Percentiles rank a stretch among this genome's conserved stretches.
phyloP scores from a whole-genome alignment of 2,888 invertebrate genomes.

The Itoplectis maculator region DNA sequence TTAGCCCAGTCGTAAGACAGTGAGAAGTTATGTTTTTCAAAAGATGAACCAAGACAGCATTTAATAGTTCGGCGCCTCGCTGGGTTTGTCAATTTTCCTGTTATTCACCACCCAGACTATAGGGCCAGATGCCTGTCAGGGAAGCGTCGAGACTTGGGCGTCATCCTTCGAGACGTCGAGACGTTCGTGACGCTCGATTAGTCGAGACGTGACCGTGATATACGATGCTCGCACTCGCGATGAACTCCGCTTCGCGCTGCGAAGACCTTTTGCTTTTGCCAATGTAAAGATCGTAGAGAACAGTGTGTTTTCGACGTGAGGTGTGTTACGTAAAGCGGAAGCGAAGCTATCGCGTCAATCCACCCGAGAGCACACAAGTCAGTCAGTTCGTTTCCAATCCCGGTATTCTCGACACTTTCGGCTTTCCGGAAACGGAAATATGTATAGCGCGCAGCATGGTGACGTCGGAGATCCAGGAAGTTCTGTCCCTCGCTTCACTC shows the following conservation, averaged over 20 bases:
- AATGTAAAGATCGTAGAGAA: not conserved
- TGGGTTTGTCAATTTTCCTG: conserved; percentile 48
- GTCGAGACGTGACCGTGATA: conserved; percentile 69
- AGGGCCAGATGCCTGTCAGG: conserved; percentile 54
- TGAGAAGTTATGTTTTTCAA: not conserved
- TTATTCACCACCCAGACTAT: conserved; percentile 37
- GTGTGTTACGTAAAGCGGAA: conserved; percentile 65
- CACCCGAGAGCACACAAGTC: conserved; percentile 10
- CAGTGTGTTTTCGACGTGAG: conserved; percentile 17
- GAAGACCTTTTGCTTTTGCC: conserved; percentile 16
- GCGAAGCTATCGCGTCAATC: conserved; percentile 27
- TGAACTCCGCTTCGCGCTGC: conserved; percentile 16
- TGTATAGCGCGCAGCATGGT: conserved; percentile 12
- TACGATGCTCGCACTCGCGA: conserved; percentile 61
- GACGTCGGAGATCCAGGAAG: conserved; percentile 15
- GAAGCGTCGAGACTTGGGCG: conserved; percentile 47
- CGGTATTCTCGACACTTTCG: conserved; percentile 18
- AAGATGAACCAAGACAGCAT: not conserved
- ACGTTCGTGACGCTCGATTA: conserved; percentile 71
- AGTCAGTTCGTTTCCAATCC: conserved; percentile 38
- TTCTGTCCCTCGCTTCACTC: conserved; percentile 36
- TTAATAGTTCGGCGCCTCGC: not conserved
- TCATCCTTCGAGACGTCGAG: conserved; percentile 50
- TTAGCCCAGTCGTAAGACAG: not conserved
- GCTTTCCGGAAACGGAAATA: conserved; percentile 71